phyloP scores from a whole-genome alignment of 92 coral and sea anemone species.

The Paragorgia papillata region DNA sequence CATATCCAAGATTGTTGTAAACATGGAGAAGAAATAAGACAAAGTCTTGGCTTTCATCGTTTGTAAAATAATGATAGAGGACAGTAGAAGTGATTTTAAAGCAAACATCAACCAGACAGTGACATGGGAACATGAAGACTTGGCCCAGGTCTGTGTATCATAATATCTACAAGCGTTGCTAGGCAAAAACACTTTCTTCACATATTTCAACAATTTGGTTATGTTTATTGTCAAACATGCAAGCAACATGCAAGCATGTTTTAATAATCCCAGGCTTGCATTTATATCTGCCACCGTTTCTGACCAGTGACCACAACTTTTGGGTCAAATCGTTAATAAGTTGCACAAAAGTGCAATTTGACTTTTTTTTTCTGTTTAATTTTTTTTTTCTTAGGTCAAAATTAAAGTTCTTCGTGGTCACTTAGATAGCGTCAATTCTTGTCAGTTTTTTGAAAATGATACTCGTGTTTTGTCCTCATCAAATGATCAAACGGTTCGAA shows the following conservation, averaged over 20 bases:
- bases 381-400: conserved; percentile 64
- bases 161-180: neutral
- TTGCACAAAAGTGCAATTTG: no score
- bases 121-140: conserved; percentile 92
- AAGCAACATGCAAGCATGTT: no score
- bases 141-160: conserved; percentile 71
- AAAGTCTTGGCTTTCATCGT: neutral
- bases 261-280: neutral
- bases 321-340: no score
- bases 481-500: conserved; percentile 83
- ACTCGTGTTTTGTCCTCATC: conserved; percentile 85
- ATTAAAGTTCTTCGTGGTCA: conserved; percentile 93
- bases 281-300: no score
- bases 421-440: conserved; percentile 87
- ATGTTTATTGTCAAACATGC: no score
- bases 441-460: conserved; percentile 82
- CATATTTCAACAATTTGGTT: no score
- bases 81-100: neutral
- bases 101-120: conserved; percentile 40
- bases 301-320: no score
- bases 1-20: neutral
- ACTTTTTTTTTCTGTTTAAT: neutral
- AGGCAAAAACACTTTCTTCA: no score
- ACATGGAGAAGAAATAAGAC: neutral
- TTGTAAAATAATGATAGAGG: conserved; percentile 4